Evolutionary conservation across 2,113 vertebrate genomes (phyloP).

Genomic region (Bufo gargarizans): DNA sequence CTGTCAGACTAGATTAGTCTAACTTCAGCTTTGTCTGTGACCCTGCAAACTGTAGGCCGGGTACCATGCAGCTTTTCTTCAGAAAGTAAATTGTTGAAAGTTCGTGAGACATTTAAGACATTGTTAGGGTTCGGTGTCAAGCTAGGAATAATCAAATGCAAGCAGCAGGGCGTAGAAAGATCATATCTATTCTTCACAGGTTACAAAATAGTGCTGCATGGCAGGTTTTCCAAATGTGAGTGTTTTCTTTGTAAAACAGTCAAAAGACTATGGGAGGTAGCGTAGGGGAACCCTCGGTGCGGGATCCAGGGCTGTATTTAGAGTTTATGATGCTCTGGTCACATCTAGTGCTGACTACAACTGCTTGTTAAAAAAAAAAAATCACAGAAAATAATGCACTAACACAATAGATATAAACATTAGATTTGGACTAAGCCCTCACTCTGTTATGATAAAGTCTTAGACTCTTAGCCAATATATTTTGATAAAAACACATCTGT

Average conservation of each 20-base stretch:
- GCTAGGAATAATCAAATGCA: constrained; percentile 40
- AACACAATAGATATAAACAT: no score
- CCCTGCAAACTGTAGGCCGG: constrained; percentile 35
- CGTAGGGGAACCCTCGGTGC: no score
- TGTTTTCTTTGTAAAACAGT: neutral
- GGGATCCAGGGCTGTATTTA: no score
- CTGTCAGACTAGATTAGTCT: constrained; percentile 42
- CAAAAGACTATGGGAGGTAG: neutral
- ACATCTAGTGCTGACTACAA: no score
- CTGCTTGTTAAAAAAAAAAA: no score
- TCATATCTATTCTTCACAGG: constrained; percentile 33
- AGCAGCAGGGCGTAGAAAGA: constrained; percentile 30
- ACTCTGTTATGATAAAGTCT: no score
- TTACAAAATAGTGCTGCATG: neutral
- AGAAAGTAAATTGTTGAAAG: constrained; percentile 52
- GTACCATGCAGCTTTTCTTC: constrained; percentile 52
- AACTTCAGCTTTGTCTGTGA: constrained; percentile 34
- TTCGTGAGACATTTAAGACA: constrained; percentile 43
- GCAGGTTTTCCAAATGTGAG: constrained; percentile 2
- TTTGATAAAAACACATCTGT: no score
- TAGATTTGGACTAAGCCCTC: no score
- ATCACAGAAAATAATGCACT: no score
- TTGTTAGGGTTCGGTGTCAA: constrained; percentile 50
- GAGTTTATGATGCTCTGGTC: no score
- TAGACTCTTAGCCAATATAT: no score